A percentile compares a stretch with the other conserved stretches of the same genome.
phyloP scores from a whole-genome alignment of 1,140 invertebrate genomes.

The Helicoverpa zea region DNA sequence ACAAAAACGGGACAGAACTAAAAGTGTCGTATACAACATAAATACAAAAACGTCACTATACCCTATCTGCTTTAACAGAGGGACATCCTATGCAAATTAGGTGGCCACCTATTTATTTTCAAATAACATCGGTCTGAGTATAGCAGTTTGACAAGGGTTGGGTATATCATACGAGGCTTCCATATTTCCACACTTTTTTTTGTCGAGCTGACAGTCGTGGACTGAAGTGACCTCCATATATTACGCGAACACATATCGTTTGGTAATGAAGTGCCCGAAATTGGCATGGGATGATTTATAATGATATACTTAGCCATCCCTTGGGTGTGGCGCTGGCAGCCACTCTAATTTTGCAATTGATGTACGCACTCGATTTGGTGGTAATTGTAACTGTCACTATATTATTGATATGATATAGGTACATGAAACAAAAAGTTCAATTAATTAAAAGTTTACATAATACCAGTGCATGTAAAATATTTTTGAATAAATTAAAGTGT shows the following conservation, averaged over 20 bases:
- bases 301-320: slow-evolving; percentile 30
- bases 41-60: slow-evolving; percentile 35
- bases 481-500: too few species aligned
- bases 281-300: slow-evolving; percentile 45
- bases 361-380: background rate
- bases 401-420: too few species aligned
- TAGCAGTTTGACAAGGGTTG: slow-evolving; percentile 70
- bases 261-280: slow-evolving; percentile 50
- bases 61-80: slow-evolving; percentile 26
- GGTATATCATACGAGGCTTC: slow-evolving; percentile 67
- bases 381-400: background rate
- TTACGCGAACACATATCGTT: slow-evolving; percentile 52
- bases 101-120: slow-evolving; percentile 66
- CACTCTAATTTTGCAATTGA: slow-evolving; percentile 12
- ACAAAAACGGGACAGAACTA: slow-evolving; percentile 34
- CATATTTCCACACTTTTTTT: slow-evolving; percentile 67
- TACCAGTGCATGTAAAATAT: too few species aligned
- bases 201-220: slow-evolving; percentile 55
- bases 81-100: slow-evolving; percentile 65
- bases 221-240: slow-evolving; percentile 64
- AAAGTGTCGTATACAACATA: slow-evolving; percentile 42
- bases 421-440: too few species aligned
- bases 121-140: slow-evolving; percentile 64
- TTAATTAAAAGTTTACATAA: too few species aligned
- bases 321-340: slow-evolving; percentile 5